Base-by-base conservation (phyloP, 2,797 vertebrate species). In the Calcarius lapponicus region DNA sequence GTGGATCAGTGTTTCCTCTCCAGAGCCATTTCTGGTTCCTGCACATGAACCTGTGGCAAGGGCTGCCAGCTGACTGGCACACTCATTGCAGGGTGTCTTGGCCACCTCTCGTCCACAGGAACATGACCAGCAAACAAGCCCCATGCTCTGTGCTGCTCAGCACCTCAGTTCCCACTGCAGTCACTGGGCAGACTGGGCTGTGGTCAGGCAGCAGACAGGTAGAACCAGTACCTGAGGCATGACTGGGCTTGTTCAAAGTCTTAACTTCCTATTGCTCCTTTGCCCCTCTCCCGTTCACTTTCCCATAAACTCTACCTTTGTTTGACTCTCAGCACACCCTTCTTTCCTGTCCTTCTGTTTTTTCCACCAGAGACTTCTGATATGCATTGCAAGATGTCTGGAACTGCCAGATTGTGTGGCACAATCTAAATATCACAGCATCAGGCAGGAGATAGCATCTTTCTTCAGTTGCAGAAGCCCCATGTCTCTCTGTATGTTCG, bases 271-370 rank as follows among this genome's bases (percentile, higher is more conserved):
- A 65, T 93, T 88, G 78, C 81, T 90, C 92, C 80, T 88, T 92
- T 96, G 87, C 53, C 80, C 88, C 86, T 73, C 87, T 91, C 40
- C 69, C 3, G 7, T 67, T 87, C 79, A 75, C 69, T 97, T 96
- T 95, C 93, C 84, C 91, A 86, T 97, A 95, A 88, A 88, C 61
- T 85, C 93, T 95, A 90, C 90, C 91, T 96, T 94, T 96, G 73
- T 94, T 94, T 96, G 91, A 93, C 92, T 95, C 88, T 53, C 89
- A 95, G 71, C 79, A 93, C 92, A 91, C 89, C 79, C 67, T 95
- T 54, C 57, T 85, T 32, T 72, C n/a, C 22, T 79, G 13, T 26
- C 42, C 36, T 73, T 54, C 36, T 79, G 11, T 17, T 70, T 70
- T 70, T 57, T 69, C 3, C 7, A 47, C 38, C 15, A 20, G 54